Conservation (phyloP, 2,113 vertebrate genomes). For the Psettodes erumei region DNA sequence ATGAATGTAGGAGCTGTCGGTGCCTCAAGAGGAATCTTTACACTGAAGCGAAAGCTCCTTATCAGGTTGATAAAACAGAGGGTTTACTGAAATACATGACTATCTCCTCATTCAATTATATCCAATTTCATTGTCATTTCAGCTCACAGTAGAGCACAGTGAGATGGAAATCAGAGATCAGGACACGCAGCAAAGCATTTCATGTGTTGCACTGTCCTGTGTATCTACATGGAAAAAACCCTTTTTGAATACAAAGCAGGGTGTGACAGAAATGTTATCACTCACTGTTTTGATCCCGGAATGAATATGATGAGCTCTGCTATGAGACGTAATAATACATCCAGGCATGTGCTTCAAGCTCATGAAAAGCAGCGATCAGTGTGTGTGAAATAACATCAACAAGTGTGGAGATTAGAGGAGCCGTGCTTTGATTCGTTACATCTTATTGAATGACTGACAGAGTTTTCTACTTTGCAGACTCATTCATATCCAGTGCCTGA, state of each 20-base stretch:
- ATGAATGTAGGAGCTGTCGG: constrained; percentile 42
- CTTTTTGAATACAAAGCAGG: constrained; percentile 58
- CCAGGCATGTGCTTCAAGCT: constrained; percentile 66
- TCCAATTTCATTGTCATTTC: constrained; percentile 58
- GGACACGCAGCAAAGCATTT: constrained; percentile 42
- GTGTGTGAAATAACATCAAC: constrained; percentile 74
- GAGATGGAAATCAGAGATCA: constrained; percentile 64
- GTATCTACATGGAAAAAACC: constrained; percentile 14
- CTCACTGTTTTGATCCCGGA: constrained; percentile 60
- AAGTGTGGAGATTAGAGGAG: constrained; percentile 74
- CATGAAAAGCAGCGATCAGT: constrained; percentile 67
- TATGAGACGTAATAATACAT: constrained; percentile 71
- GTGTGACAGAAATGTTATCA: constrained; percentile 62
- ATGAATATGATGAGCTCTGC: constrained; percentile 64
- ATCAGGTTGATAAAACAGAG: constrained; percentile 52
- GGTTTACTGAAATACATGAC: constrained; percentile 59
- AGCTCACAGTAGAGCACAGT: constrained; percentile 34
- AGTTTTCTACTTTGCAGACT: constrained; percentile 71
- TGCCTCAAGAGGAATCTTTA: constrained; percentile 60
- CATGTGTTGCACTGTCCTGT: constrained; percentile 49
- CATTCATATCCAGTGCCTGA: constrained; percentile 68
- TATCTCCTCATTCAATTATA: constrained; percentile 66
- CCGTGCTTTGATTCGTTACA: constrained; percentile 71
- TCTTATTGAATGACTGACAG: constrained; percentile 76
- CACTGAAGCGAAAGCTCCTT: constrained; percentile 63